Evolutionary conservation across 1,140 invertebrate species (phyloP), one percentile per base, ranked within the genome.

Genomic region (Galleria mellonella): DNA sequence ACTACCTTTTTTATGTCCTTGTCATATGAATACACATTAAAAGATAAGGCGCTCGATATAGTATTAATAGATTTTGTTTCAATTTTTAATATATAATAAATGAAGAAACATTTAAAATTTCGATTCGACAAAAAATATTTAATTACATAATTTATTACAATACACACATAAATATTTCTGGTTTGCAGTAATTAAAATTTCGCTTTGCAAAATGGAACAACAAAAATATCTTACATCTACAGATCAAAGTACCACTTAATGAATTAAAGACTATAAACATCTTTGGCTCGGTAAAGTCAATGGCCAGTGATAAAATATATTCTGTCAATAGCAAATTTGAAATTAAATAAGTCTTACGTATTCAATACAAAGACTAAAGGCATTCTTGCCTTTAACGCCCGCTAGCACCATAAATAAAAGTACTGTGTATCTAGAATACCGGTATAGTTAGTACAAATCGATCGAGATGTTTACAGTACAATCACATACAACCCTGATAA

Each of bases 391-490:
- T 27, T 13, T 29, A 7, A 13, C 32, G 9, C 23, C 32, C 32
- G 11, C 42, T 59, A 66, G 59, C 62, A 66, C 62, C 62, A 59
- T 54, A 50, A 55, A 53, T 14, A 55, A 55, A 54, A 42, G 14
- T 8, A 33, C 10, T 10, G 14, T 37, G 35, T 37, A 37, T 8
- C 13, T 13, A 37, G 17, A 37, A 37, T 15, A 37, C 15, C 6
- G 35, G 6, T 23, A 23, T 23, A 23, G 17, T 23, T n/a, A 6
- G 17, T 23, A 23, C 17, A 23, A 23, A 23, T 23, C 17, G 2
- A 23, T 23, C 17, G 6, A 2, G 17, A 23, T 23, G 17, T 23
- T 23, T 23, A 23, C 17, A 23, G 2, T 23, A 23, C 17, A 15
- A 17, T 37, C 35, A 37, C 35, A 37, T 8, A 15, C 35, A 13